phyloP scores from a whole-genome alignment of 2,797 vertebrate genomes.

The Choloepus didactylus region DNA sequence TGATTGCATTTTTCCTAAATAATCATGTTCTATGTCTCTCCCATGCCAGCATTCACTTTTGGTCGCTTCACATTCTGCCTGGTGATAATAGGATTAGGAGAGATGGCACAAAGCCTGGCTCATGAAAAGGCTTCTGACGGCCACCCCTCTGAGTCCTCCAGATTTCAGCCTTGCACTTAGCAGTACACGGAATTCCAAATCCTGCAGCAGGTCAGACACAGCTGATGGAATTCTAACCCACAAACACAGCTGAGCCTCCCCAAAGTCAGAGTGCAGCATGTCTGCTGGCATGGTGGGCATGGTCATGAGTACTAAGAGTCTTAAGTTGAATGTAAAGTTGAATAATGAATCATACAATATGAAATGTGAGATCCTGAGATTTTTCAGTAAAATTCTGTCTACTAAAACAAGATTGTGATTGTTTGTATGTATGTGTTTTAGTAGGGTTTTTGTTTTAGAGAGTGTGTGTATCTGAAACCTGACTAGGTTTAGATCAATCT shows the following conservation, averaged over 20 bases:
- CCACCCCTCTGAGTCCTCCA: neutral
- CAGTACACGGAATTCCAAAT: neutral
- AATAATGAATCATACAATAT: neutral
- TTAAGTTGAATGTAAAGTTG: neutral
- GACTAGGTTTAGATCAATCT: neutral
- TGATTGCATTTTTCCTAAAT: neutral
- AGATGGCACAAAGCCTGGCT: neutral
- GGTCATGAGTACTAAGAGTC: rapidly evolving
- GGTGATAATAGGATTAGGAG: neutral
- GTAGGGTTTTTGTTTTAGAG: neutral
- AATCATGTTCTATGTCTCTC: neutral
- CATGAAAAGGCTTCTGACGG: neutral
- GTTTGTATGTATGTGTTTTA: too few relatives aligned
- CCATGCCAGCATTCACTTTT: neutral
- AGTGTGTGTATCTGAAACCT: neutral
- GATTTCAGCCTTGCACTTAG: neutral
- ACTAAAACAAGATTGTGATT: neutral
- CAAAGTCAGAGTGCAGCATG: neutral
- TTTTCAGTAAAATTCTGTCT: neutral
- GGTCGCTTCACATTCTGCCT: neutral
- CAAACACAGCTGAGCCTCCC: too few relatives aligned
- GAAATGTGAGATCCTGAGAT: neutral
- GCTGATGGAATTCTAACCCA: neutral
- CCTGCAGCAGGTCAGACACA: too few relatives aligned
- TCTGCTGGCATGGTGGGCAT: rapidly evolving